Conservation (phyloP, 2,888 invertebrate genomes). For the Aleiodes alternator region DNA sequence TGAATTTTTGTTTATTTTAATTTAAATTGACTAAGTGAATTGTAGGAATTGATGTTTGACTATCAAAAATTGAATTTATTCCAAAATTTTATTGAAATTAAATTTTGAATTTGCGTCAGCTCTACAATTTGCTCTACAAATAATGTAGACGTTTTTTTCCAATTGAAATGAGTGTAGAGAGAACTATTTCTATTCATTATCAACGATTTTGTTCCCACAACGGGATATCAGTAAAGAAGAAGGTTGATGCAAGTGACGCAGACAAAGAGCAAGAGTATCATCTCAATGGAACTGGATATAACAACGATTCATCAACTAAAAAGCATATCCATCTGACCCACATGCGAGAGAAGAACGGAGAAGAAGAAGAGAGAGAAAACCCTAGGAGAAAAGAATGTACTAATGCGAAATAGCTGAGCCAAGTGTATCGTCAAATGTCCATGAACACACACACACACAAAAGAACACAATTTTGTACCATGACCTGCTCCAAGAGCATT, state of each 20-base stretch:
- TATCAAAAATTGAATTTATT: too few species aligned
- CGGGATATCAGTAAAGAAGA: constrained; percentile 10
- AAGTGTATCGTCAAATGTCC: constrained; percentile 26
- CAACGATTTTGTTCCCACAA: constrained; percentile 12
- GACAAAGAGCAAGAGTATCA: constrained; percentile 4
- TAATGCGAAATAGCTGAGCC: constrained; percentile 26
- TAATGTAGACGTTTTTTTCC: too few species aligned
- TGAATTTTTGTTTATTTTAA: too few species aligned
- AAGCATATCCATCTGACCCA: constrained; percentile 33
- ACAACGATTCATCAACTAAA: constrained; percentile 35
- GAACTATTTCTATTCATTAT: not conserved
- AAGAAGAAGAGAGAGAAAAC: not conserved
- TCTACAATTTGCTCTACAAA: too few species aligned
- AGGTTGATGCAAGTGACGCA: constrained; percentile 18
- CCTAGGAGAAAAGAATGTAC: not conserved
- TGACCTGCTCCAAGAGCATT: too few species aligned
- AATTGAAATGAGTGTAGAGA: constrained; percentile 21
- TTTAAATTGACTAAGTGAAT: too few species aligned
- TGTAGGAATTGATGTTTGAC: too few species aligned
- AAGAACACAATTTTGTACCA: not conserved
- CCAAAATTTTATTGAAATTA: too few species aligned
- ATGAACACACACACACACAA: not conserved
- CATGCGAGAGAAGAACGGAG: not conserved
- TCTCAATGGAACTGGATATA: constrained; percentile 19
- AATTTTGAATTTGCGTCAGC: too few species aligned